Evolutionary conservation across 2,113 vertebrate genomes (phyloP), one percentile per base, ranked within the genome.

Genomic region (Otolemur garnettii): DNA sequence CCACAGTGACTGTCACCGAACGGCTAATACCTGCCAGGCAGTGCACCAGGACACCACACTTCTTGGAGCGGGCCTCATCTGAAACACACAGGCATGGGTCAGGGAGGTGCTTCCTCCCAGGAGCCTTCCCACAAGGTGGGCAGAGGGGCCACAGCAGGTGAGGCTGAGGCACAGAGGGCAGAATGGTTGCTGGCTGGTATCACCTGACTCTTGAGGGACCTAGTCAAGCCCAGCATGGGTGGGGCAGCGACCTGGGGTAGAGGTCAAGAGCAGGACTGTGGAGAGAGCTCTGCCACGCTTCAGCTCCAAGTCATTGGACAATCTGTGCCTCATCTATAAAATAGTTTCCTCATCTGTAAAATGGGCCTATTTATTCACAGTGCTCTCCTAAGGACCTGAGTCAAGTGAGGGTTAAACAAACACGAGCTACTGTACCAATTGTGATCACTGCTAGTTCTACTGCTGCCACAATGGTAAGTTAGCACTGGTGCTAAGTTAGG

Each of bases 11-110:
- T 0, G 99, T 99, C 94, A 99, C 99, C 0, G 99, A 99, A 83
- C 99, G 99, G 98, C 99, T 99, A 98, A 99, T 99, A 90, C 99
- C 99, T 0, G 99, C 99, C 94, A 99, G 98, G 97, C 99, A 99
- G 98, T 99, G 99, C 94, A 99, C 99, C 97, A 99, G 98, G 98
- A 99, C 99, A 22, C 99, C 99, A 71, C 99, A 99, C 98, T 99
- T 99, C 98, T 99, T 99, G 92, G 99, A 99, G 94, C 99, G 99
- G 13, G 99, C 99, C 98, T 99, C 99, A 38, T 99, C 99, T 99
- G 98, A 96, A 99, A 99, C 79, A 97, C 97, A 97, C 26, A 53
- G 96, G 96, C 85, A 95, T 4, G 38, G 87, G 79, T 97, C 74
- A 96, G 78, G 74, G 15, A 2, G 77, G 72, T 9, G 1, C 24